Percentiles rank a stretch among this genome's conserved stretches.
Evolutionary conservation across 2,888 invertebrate species (phyloP).

Genomic region (Cerastis leucographa): DNA sequence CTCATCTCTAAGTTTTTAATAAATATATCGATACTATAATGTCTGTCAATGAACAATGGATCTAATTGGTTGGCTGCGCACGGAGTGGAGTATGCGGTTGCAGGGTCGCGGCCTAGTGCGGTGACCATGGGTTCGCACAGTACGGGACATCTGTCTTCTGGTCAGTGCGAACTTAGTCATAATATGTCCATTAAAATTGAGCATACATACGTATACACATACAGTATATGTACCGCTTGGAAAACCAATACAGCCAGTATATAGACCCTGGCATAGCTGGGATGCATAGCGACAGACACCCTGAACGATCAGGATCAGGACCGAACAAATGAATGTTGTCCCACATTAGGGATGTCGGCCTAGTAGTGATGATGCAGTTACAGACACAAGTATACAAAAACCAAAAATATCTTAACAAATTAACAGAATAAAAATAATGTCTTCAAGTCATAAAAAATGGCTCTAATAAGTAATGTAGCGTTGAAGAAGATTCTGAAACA

Average conservation of each 20-base stretch:
- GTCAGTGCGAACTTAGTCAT: background rate
- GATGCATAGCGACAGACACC: background rate
- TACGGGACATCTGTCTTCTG: constrained; percentile 22
- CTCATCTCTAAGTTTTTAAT: background rate
- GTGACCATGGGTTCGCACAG: constrained; percentile 64
- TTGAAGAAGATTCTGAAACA: too few species aligned
- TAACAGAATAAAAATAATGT: too few species aligned
- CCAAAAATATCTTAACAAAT: too few species aligned
- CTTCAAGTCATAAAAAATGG: too few species aligned
- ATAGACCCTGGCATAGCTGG: background rate
- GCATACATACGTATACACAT: background rate
- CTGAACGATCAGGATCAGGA: background rate
- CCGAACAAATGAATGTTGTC: background rate
- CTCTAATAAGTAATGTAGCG: too few species aligned
- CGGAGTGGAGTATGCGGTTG: constrained; percentile 59
- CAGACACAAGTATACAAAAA: too few species aligned
- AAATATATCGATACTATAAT: constrained; percentile 34
- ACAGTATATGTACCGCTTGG: background rate
- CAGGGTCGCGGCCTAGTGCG: constrained; percentile 73
- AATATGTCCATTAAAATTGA: constrained; percentile 2
- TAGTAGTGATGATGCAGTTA: background rate
- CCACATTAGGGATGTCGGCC: background rate
- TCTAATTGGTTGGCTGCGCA: constrained; percentile 74
- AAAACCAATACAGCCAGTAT: background rate
- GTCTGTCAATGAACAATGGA: constrained; percentile 61